Evolutionary conservation across 2,797 vertebrate genomes (phyloP), one percentile per base, ranked within the genome.

Genomic region (Mallotus villosus): DNA sequence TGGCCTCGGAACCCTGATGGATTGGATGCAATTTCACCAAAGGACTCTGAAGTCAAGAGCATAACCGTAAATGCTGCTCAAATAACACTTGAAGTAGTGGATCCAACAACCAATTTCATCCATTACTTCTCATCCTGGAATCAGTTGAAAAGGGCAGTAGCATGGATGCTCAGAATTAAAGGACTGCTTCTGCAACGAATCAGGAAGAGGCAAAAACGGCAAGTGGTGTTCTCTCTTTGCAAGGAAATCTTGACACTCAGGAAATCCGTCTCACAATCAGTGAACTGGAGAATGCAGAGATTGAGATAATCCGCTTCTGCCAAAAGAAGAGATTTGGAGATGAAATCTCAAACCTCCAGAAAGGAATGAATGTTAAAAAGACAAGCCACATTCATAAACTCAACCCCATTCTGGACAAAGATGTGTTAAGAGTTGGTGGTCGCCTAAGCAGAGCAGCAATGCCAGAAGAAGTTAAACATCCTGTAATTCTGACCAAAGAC

Each of bases 111-210:
- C 11, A 7, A 25, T 12, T 11, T 11, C 14, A 29, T 61, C 22
- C 11, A 61, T 25, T 16, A 61, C 27, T 61, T 25, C 59, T 61
- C 25, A 14, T 61, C 59, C 32, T 34, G 32, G 32, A 34, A 34
- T 34, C 32, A 34, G 61, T 32, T 63, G 61, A 49, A 60, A 53
- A 74, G 32, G 57, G 68, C 59, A 27, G 41, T 59, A n/a, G 63
- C 57, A 46, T 78, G 72, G 76, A 66, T 73, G 24, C 63, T 78
- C 7, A 61, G 22, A n/a, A n/a, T 78, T 21, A 78, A 74, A 58
- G 7, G 41, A 12, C 25, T 69, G 9, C 61, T 77, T 24, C 55
- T 73, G 61, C 29, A 51, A 25, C 55, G 16, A 25, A 69, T 21
- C 49, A 21, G 68, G 65, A 77, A 69, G 51, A 63, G 25, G 61